Conservation (phyloP, 1,140 invertebrate species). For the Sarcophaga bullata region DNA sequence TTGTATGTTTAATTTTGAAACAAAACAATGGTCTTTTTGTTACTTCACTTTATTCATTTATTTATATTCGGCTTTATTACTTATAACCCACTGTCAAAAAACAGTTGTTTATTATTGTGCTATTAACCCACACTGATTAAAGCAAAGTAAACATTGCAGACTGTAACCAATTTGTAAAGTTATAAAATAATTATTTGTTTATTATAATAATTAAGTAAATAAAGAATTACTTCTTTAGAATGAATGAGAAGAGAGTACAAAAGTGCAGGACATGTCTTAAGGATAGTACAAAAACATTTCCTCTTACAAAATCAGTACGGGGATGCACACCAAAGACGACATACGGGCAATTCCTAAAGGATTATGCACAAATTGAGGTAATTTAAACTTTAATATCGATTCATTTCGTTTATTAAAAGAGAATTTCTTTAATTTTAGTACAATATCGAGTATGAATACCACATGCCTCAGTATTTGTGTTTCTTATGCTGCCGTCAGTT, state of each 20-base stretch:
- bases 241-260: neutral
- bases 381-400: too few relatives aligned
- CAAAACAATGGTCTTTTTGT: too few relatives aligned
- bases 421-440: neutral
- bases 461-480: constrained; percentile 19
- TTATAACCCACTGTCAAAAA: too few relatives aligned
- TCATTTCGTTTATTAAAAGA: neutral
- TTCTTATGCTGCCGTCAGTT: neutral
- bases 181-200: too few relatives aligned
- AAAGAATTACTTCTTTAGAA: neutral
- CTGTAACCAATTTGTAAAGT: too few relatives aligned
- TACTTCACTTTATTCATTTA: too few relatives aligned
- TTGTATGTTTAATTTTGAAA: too few relatives aligned
- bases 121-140: too few relatives aligned
- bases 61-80: too few relatives aligned
- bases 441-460: neutral
- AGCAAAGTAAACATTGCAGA: too few relatives aligned
- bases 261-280: constrained; percentile 8
- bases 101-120: too few relatives aligned
- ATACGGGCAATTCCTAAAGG: neutral
- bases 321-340: neutral
- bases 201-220: too few relatives aligned
- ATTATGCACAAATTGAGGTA: neutral
- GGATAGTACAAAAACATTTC: neutral
- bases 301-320: neutral